A percentile compares a stretch with the other conserved stretches of the same genome.
Evolutionary conservation across 1,140 invertebrate species (phyloP).

Genomic region (Cardiocondyla obscurior): DNA sequence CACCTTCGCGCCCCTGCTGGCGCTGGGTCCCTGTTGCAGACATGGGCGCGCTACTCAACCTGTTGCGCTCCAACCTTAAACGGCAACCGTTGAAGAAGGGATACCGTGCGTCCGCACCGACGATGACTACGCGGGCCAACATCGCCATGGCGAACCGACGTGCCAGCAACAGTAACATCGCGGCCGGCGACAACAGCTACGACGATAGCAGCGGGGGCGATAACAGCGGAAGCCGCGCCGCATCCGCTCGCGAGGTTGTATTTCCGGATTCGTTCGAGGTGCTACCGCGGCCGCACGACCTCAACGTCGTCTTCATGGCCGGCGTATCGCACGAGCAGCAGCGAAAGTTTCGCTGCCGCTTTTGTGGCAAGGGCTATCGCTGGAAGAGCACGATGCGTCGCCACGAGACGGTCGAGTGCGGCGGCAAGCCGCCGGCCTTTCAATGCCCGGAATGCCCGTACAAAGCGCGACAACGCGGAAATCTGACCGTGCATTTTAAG

Average conservation of each 20-base stretch:
- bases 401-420: conserved; percentile 94
- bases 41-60: conserved; percentile 79
- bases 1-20: conserved; percentile 66
- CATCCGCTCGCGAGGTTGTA: conserved; percentile 77
- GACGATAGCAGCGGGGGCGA: conserved; percentile 67
- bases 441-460: conserved; percentile 92
- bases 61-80: conserved; percentile 78
- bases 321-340: conserved; percentile 85
- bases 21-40: conserved; percentile 79
- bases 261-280: conserved; percentile 83
- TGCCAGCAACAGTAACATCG: conserved; percentile 61
- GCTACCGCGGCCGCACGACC: conserved; percentile 79
- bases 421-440: conserved; percentile 92
- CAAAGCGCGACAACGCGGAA: conserved; percentile 91
- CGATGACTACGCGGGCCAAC: conserved; percentile 38
- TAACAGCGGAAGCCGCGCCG: conserved; percentile 60
- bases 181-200: conserved; percentile 66
- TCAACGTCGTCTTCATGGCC: conserved; percentile 78
- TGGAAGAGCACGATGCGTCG: conserved; percentile 92
- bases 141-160: conserved; percentile 61
- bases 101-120: conserved; percentile 6
- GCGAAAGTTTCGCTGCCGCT: conserved; percentile 89
- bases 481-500: conserved; percentile 91
- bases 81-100: conserved; percentile 62
- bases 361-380: conserved; percentile 91